phyloP scores from a whole-genome alignment of 1,140 invertebrate genomes.

The Portunus trituberculatus region DNA sequence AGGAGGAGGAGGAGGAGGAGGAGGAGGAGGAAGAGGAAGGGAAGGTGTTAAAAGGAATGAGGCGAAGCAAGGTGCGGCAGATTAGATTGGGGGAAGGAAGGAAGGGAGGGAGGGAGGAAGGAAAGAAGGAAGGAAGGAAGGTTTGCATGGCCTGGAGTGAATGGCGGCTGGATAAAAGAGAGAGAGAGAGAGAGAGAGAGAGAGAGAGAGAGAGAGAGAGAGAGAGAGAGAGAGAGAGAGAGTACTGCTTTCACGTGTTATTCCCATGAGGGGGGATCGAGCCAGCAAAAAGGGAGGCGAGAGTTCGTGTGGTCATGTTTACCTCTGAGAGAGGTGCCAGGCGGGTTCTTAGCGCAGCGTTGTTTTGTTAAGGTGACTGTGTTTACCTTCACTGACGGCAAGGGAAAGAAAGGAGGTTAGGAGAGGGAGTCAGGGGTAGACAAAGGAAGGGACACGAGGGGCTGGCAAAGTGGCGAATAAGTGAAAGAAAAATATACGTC shows the following conservation, averaged over 20 bases:
- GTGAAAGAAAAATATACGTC: neutral
- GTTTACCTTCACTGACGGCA: neutral
- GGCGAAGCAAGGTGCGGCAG: neutral
- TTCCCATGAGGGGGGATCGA: too few species aligned
- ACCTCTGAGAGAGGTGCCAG: too few species aligned
- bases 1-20: neutral
- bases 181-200: constrained; percentile 39
- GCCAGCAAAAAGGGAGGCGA: neutral
- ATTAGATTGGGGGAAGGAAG: neutral
- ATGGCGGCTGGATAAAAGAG: neutral
- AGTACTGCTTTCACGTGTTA: too few species aligned
- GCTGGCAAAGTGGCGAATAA: neutral
- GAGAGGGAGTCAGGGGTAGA: neutral
- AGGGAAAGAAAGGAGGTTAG: neutral
- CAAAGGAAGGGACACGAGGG: neutral
- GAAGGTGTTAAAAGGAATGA: neutral
- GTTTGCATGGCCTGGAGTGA: neutral
- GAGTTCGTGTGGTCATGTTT: neutral
- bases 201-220: constrained; percentile 5
- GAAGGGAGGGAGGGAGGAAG: neutral
- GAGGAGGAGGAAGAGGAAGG: neutral
- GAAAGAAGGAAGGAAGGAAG: neutral
- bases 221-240: neutral
- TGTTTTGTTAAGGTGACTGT: too few species aligned
- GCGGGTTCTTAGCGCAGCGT: too few species aligned